Percentiles rank a stretch among this genome's conserved stretches.
Evolutionary conservation across 2,113 vertebrate genomes (phyloP).

Genomic region (Poeciliopsis turrubarensis): DNA sequence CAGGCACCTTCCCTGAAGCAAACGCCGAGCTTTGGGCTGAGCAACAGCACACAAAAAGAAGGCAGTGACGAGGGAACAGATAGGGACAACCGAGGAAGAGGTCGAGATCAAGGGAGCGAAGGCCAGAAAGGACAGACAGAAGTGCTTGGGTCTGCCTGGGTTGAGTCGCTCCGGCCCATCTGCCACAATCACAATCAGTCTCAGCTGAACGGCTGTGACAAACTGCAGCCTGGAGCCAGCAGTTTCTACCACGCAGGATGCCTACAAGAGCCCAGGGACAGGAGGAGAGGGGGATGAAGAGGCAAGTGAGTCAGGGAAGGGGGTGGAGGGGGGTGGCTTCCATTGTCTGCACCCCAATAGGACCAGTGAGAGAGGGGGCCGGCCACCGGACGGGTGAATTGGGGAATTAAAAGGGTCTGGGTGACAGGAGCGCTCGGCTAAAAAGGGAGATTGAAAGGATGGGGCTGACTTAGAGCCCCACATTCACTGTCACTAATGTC

Average conservation of each 20-base stretch:
- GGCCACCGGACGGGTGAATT: slow-evolving; percentile 55
- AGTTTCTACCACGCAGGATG: slow-evolving; percentile 73
- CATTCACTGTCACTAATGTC: slow-evolving; percentile 69
- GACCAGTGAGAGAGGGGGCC: slow-evolving; percentile 65
- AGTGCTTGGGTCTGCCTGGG: slow-evolving; percentile 44
- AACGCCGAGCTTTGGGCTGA: background rate
- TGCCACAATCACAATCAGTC: slow-evolving; percentile 87
- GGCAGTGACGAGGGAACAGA: slow-evolving; percentile 20
- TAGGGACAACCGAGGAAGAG: slow-evolving; percentile 39
- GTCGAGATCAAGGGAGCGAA: slow-evolving; percentile 43
- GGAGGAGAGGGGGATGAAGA: slow-evolving; percentile 31
- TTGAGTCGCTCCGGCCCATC: slow-evolving; percentile 81
- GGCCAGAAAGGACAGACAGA: slow-evolving; percentile 13
- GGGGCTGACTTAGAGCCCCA: slow-evolving; percentile 57
- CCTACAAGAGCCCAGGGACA: slow-evolving; percentile 60
- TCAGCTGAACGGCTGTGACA: slow-evolving; percentile 87
- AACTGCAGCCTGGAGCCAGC: slow-evolving; percentile 79
- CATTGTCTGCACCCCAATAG: slow-evolving; percentile 81
- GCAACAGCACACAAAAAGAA: slow-evolving; percentile 8
- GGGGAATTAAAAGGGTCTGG: slow-evolving; percentile 74
- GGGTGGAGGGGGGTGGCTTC: slow-evolving; percentile 33
- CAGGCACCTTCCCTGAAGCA: slow-evolving; percentile 7
- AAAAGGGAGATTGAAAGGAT: slow-evolving; percentile 61
- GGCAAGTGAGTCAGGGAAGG: slow-evolving; percentile 1
- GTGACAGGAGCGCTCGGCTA: slow-evolving; percentile 70